A percentile compares a stretch with the other conserved stretches of the same genome.
phyloP scores from a whole-genome alignment of 2,113 vertebrate genomes.

The Albula goreensis region DNA sequence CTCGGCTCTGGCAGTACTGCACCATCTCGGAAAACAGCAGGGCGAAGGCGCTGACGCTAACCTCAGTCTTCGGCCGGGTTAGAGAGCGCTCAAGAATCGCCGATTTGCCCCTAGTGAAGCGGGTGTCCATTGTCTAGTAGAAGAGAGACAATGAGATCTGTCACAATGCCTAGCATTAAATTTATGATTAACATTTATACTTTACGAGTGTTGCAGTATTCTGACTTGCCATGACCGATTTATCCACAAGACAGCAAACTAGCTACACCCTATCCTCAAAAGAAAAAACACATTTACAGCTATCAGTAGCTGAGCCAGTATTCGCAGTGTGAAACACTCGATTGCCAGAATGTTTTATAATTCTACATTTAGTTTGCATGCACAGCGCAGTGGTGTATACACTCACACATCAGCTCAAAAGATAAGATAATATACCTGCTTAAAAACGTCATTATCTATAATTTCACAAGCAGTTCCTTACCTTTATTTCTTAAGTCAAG shows the following conservation, averaged over 20 bases:
- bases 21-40: constrained; percentile 93
- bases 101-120: constrained; percentile 88
- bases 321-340: background rate
- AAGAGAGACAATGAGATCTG: background rate
- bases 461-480: background rate
- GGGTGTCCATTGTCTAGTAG: constrained; percentile 76
- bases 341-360: background rate
- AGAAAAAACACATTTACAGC: no score
- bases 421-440: background rate
- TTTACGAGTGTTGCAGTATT: background rate
- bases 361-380: background rate
- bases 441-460: background rate
- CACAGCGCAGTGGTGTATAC: no score
- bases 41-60: constrained; percentile 85
- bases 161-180: background rate
- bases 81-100: constrained; percentile 83
- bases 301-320: background rate
- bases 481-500: background rate
- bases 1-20: constrained; percentile 92
- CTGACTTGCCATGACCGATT: no score
- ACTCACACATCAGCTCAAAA: background rate
- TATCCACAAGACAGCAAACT: no score
- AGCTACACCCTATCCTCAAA: no score
- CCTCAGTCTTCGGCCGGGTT: constrained; percentile 81
- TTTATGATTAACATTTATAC: no score